Evolutionary conservation across 2,113 vertebrate genomes (phyloP).

Genomic region (Mola mola): DNA sequence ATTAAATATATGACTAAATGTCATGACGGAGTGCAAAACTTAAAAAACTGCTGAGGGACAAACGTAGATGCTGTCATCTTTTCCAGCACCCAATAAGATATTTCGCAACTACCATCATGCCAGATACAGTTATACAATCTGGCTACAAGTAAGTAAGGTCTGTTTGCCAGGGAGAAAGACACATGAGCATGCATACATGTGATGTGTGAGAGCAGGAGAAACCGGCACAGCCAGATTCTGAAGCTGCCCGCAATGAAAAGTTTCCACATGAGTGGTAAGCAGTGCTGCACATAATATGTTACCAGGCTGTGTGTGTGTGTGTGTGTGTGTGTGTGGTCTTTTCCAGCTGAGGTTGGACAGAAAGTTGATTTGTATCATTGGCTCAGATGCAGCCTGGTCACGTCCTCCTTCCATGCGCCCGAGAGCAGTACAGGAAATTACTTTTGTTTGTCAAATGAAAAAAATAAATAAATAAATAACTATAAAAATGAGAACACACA

Average conservation of each 20-base stretch:
- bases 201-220: background rate
- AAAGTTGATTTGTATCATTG: slow-evolving; percentile 50
- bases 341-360: slow-evolving; percentile 27
- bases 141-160: no score
- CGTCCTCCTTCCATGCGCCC: slow-evolving; percentile 31
- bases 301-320: slow-evolving; percentile 1
- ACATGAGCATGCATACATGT: no score
- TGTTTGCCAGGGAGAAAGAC: slow-evolving; percentile 2
- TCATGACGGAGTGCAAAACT: no score
- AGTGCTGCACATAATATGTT: background rate
- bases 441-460: slow-evolving; percentile 48
- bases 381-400: slow-evolving; percentile 41
- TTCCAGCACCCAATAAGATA: slow-evolving; percentile 16
- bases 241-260: slow-evolving; percentile 13
- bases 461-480: slow-evolving; percentile 24
- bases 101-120: no score
- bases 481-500: slow-evolving; percentile 41
- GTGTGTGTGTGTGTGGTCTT: slow-evolving; percentile 16
- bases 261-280: slow-evolving; percentile 22
- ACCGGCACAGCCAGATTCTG: no score
- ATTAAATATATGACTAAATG: no score
- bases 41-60: no score
- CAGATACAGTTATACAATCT: no score
- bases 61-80: background rate
- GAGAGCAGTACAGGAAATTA: slow-evolving; percentile 51